Percentiles rank a stretch among this genome's conserved stretches.
These are phyloP conservation scores for Cerceris ruficornis DNA, from an alignment of 2,888 invertebrate genomes.

Conservation along the genomic window DNA sequence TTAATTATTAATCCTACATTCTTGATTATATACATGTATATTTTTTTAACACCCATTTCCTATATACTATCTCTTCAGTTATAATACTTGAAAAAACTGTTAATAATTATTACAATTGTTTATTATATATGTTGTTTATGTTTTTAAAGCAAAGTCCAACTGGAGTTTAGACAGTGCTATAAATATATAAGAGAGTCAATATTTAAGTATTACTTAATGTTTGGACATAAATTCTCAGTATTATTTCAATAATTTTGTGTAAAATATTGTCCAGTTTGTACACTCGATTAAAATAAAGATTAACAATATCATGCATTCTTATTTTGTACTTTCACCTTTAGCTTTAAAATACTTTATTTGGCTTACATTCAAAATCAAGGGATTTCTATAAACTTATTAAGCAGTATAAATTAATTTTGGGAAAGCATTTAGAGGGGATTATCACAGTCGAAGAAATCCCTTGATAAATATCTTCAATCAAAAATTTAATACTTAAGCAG, in stretches of 20 bases:
- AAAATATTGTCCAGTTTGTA: slow-evolving; percentile 39
- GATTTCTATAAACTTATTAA: slow-evolving; percentile 45
- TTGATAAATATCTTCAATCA: slow-evolving; percentile 39
- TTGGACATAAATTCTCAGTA: slow-evolving; percentile 9
- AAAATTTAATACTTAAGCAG: slow-evolving; percentile 52
- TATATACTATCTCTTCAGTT: slow-evolving; percentile 5
- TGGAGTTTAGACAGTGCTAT: slow-evolving; percentile 76
- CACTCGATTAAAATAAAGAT: slow-evolving; percentile 35
- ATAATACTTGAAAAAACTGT: slow-evolving; percentile 19
- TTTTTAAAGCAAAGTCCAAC: slow-evolving; percentile 69
- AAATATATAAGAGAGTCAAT: slow-evolving; percentile 32
- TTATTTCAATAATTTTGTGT: slow-evolving; percentile 30
- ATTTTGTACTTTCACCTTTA: slow-evolving; percentile 41
- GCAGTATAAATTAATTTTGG: neutral
- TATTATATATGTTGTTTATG: slow-evolving; percentile 29
- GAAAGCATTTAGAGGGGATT: slow-evolving; percentile 2
- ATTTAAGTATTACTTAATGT: slow-evolving; percentile 25
- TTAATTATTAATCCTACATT: too few species aligned
- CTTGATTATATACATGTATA: too few species aligned
- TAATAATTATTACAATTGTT: slow-evolving; percentile 27
- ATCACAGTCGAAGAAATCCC: slow-evolving; percentile 44
- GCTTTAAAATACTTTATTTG: slow-evolving; percentile 20
- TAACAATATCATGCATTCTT: slow-evolving; percentile 51
- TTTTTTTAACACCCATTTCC: too few species aligned
- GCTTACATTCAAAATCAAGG: slow-evolving; percentile 50